Evolutionary conservation across 2,888 invertebrate genomes (phyloP), one percentile per base, ranked within the genome.

Genomic region (Ichneumoninae sp.): DNA sequence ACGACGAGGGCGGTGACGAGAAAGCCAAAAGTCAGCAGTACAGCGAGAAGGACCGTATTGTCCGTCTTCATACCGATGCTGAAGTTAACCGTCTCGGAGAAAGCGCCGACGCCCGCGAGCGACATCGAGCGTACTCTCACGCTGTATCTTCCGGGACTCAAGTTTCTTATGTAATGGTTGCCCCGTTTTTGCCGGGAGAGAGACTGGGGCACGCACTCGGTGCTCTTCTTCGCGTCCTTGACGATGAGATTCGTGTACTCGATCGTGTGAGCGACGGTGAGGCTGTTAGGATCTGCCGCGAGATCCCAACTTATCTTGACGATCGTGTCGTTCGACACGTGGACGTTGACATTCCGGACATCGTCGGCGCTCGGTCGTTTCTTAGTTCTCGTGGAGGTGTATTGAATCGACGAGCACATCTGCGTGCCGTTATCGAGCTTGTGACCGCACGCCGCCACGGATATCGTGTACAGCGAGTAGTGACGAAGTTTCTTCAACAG

Each of bases 211-310:
- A 96, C 93, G 89, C 96, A 97, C n/a, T 93, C 92, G 1, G 89
- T 90, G 3, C 88, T 88, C 54, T 92, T 92, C 66, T 92, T 93
- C 1, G 93, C 91, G 78, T 93, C 92, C 65, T 91, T 92, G 19
- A 92, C 88, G 70, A 94, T 93, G 1, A 90, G 82, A 78, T 93
- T 93, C 83, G 94, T 94, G 89, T 95, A 95, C 86, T 95, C 94
- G 13, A 96, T 91, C 30, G 94, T 94, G 90, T 96, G 97, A 0
- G 95, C 94, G 7, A 96, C 93, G 6, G 96, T 95, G 3, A 95
- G 90, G 0, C 96, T 96, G 90, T 97, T 97, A 0, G 96, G 96
- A 33, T 94, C 86, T n/a, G 89, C 87, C 0, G 97, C 97, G 84
- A 95, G 94, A 0, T 93, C 91, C 96, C 97, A 97, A 4, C 87